Base-by-base conservation (phyloP, 2,113 vertebrate species). In the Phylloscopus trochilus region DNA sequence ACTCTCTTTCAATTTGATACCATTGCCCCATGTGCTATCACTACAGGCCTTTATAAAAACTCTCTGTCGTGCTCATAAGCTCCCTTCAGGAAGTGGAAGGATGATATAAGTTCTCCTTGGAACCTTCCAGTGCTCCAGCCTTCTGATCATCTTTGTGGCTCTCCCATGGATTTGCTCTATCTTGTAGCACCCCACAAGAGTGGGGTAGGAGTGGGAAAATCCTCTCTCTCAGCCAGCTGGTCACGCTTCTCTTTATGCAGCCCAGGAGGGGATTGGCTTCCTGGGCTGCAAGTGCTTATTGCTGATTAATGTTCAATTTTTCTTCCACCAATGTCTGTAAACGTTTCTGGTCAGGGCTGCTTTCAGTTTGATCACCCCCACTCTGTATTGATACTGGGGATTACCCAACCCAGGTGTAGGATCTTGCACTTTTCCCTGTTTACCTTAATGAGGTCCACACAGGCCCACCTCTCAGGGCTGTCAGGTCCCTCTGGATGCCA, bases 231-330 rank as follows among this genome's bases (percentile, higher is more conserved):
- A 30, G 30, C 28, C 13, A 11, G n/a, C 19, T 67, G 33, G 9
- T 26, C n/a, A 75, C 0, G 0, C 11, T 21, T 53, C 24, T 46
- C 20, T 21, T 46, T 39, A 21, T 39, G 28, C 16, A 68, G 20
- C 21, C 23, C 39, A 41, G 47, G n/a, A 68, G n/a, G 10, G 11
- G 20, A 53, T 31, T 31, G 3, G 4, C 7, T 89, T 62, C 47
- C 53, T 62, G 30, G 24, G 14, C 24, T 75, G 23, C 46, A 47
- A 53, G n/a, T 30, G 39, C 24, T 67, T 22, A 17, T 5, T 28
- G 10, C 6, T 74, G 33, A 20, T 13, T 39, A 16, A 39, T 10
- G 6, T 28, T 46, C 11, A 24, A 21, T 60, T 82, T 82, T 82
- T 18, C 28, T 47, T 53, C 46, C 43, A 27, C 15, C 49, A 33